These are phyloP conservation scores for Zaprionus tsacasi DNA, from an alignment of 1,140 invertebrate genomes.

Conservation along the genomic window DNA sequence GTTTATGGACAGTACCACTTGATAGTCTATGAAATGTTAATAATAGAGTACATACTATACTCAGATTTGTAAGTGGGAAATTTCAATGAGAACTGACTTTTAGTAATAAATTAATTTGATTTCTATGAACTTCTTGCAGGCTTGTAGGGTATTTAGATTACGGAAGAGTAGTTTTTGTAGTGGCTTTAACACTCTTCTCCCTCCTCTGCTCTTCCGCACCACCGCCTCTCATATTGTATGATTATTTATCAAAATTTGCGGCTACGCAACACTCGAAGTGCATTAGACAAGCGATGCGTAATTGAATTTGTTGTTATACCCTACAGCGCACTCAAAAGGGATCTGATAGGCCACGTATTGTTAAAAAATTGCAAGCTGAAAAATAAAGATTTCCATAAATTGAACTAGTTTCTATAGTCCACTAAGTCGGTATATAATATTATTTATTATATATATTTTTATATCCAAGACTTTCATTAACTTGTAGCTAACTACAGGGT, in stretches of 20 bases:
- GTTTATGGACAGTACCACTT: not conserved
- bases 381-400: not conserved
- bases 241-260: constrained; percentile 22
- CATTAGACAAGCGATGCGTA: constrained; percentile 20
- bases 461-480: not conserved
- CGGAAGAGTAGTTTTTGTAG: not conserved
- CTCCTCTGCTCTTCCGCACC: no score
- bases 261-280: constrained; percentile 18
- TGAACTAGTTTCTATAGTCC: no score
- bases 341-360: not conserved
- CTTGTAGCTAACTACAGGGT: not conserved
- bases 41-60: no score
- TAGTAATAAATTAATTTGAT: no score
- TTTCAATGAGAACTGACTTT: no score
- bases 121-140: no score
- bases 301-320: constrained; percentile 29
- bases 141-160: not conserved
- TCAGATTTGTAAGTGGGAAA: no score
- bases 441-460: no score
- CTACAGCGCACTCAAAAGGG: not conserved
- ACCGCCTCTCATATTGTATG: not conserved
- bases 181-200: not conserved
- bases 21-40: no score
- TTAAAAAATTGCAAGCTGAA: not conserved
- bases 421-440: not conserved